Conservation (phyloP, 2,113 vertebrate species). For the Microcebus murinus region DNA sequence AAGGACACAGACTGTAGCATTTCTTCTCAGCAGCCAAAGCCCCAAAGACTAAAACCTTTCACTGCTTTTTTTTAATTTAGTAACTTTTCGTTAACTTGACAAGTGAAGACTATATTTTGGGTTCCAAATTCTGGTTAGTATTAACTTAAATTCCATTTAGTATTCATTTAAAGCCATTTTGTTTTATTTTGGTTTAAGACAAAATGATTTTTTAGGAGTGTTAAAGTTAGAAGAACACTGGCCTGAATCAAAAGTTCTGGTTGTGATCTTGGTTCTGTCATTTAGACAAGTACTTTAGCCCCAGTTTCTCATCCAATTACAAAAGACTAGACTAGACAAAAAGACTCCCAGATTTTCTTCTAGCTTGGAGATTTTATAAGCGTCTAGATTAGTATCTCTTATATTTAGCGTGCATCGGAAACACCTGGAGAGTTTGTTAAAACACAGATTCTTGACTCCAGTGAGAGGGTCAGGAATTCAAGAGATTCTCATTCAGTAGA, state of each 20-base stretch:
- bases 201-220: background rate
- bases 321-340: background rate
- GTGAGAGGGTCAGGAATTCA: background rate
- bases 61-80: background rate
- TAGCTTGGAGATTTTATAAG: background rate
- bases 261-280: background rate
- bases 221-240: background rate
- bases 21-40: background rate
- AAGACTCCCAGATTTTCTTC: background rate
- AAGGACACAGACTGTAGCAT: background rate
- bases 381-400: background rate
- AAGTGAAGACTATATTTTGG: background rate
- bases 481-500: background rate
- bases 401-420: background rate
- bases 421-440: background rate
- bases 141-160: background rate
- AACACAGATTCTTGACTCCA: background rate
- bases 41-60: background rate
- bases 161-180: background rate
- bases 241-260: background rate
- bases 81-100: background rate
- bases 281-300: background rate
- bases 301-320: background rate
- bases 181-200: background rate
- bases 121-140: background rate